These are phyloP conservation scores for Mimachlamys varia DNA, from an alignment of 2,888 invertebrate genomes.

Conservation along the genomic window DNA sequence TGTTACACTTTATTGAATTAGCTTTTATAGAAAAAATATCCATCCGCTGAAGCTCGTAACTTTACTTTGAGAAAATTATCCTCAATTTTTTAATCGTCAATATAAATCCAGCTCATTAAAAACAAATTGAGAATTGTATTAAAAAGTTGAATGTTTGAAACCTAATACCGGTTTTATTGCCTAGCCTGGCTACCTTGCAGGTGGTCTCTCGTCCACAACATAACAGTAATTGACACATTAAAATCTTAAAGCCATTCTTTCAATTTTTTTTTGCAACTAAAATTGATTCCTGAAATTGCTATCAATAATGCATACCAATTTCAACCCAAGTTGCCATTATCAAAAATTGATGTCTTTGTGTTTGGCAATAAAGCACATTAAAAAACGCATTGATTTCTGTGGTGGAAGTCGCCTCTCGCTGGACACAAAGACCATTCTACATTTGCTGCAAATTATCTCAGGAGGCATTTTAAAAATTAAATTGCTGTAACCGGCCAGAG, in stretches of 20 bases:
- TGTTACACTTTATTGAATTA: background rate
- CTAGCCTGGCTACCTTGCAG: slow-evolving; percentile 14
- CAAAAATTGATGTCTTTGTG: slow-evolving; percentile 34
- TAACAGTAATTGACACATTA: slow-evolving; percentile 21
- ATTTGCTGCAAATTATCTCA: slow-evolving; percentile 34
- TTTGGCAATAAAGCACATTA: slow-evolving; percentile 18
- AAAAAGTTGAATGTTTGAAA: slow-evolving; percentile 29
- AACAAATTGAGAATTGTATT: slow-evolving; percentile 22
- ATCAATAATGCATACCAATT: slow-evolving; percentile 36
- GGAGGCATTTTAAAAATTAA: slow-evolving; percentile 36
- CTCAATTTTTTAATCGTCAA: slow-evolving; percentile 28
- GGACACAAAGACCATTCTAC: slow-evolving; percentile 33
- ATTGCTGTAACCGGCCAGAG: slow-evolving; percentile 34
- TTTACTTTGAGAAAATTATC: slow-evolving; percentile 18
- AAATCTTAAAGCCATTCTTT: slow-evolving; percentile 33
- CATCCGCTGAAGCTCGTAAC: background rate
- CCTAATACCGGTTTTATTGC: slow-evolving; percentile 25
- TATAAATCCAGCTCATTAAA: slow-evolving; percentile 26
- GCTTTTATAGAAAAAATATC: slow-evolving; percentile 4
- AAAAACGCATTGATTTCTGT: slow-evolving; percentile 23
- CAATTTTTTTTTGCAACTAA: slow-evolving; percentile 29
- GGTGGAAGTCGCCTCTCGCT: background rate
- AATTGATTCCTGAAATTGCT: slow-evolving; percentile 25
- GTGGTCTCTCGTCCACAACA: background rate
- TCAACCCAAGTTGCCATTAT: slow-evolving; percentile 36